A percentile compares a stretch with the other conserved stretches of the same genome.
These are phyloP conservation scores for Salvelinus sp. DNA, from an alignment of 2,113 vertebrate genomes.

Conservation along the genomic window DNA sequence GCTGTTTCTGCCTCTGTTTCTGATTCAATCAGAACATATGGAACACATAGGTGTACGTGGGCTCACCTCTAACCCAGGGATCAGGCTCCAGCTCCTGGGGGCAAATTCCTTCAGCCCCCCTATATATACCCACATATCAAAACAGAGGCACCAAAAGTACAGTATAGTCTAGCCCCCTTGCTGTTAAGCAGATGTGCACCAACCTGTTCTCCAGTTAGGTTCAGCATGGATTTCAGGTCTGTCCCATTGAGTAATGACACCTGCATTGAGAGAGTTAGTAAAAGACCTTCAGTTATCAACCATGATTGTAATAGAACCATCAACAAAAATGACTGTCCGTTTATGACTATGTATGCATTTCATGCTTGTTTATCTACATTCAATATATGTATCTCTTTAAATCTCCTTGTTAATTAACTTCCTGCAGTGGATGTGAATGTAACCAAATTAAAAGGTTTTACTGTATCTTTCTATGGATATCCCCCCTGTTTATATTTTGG, in stretches of 20 bases:
- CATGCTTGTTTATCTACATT: neutral
- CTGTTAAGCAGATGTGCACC: constrained; percentile 41
- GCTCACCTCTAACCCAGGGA: constrained; percentile 35
- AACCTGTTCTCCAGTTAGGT: constrained; percentile 90
- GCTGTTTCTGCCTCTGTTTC: constrained; percentile 40
- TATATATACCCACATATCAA: constrained; percentile 22
- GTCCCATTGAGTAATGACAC: constrained; percentile 85
- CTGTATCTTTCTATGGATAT: too few relatives aligned
- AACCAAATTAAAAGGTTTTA: too few relatives aligned
- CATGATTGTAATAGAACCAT: neutral
- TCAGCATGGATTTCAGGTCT: constrained; percentile 79
- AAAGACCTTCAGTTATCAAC: neutral
- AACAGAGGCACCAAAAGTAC: constrained; percentile 3
- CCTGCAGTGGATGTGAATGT: too few relatives aligned
- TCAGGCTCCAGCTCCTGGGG: constrained; percentile 28
- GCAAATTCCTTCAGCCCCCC: constrained; percentile 46
- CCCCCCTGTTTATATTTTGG: too few relatives aligned
- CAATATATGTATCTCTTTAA: neutral
- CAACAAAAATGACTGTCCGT: too few relatives aligned
- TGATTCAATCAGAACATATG: constrained; percentile 29
- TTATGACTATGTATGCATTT: neutral
- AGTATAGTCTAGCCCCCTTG: constrained; percentile 1
- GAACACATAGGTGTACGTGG: constrained; percentile 28
- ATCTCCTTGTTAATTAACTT: neutral
- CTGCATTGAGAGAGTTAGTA: constrained; percentile 53